Evolutionary conservation across 2,113 vertebrate genomes (phyloP).

Genomic region (Electrona antarctica): DNA sequence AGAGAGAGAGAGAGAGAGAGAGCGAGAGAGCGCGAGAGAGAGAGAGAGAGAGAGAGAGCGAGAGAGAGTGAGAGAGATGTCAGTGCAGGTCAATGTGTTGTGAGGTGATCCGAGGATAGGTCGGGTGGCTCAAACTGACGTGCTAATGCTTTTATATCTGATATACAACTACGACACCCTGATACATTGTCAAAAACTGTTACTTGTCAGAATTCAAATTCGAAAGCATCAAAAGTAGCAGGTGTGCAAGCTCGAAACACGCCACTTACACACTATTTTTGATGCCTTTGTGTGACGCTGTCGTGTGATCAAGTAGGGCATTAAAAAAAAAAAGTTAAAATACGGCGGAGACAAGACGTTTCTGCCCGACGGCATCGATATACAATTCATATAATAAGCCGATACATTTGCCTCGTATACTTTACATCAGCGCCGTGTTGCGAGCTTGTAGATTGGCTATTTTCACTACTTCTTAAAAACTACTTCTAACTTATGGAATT

Average conservation of each 20-base stretch:
- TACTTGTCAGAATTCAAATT: too few relatives aligned
- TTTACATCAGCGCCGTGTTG: too few relatives aligned
- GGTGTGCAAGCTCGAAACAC: too few relatives aligned
- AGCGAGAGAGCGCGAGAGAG: constrained; percentile 1
- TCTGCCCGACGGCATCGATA: constrained; percentile 6
- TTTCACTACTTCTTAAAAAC: too few relatives aligned
- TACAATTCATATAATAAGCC: constrained; percentile 67
- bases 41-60: constrained; percentile 12
- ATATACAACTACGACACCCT: constrained; percentile 27
- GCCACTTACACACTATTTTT: too few relatives aligned
- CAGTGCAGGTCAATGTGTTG: constrained; percentile 42
- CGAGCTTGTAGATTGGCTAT: too few relatives aligned
- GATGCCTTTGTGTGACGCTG: too few relatives aligned
- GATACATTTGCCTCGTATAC: constrained; percentile 63
- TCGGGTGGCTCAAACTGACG: constrained; percentile 27
- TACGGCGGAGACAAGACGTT: too few relatives aligned
- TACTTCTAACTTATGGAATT: too few relatives aligned
- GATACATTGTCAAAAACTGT: constrained; percentile 3
- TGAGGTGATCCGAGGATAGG: constrained; percentile 24
- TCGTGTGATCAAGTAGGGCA: too few relatives aligned
- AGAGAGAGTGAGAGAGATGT: constrained; percentile 8
- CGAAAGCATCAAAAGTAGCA: too few relatives aligned
- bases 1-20: background rate
- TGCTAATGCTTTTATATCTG: constrained; percentile 68
- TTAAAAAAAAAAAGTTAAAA: too few relatives aligned